A percentile compares a stretch with the other conserved stretches of the same genome.
Evolutionary conservation across 2,797 vertebrate species (phyloP).

Genomic region (Pipistrellus nathusii): DNA sequence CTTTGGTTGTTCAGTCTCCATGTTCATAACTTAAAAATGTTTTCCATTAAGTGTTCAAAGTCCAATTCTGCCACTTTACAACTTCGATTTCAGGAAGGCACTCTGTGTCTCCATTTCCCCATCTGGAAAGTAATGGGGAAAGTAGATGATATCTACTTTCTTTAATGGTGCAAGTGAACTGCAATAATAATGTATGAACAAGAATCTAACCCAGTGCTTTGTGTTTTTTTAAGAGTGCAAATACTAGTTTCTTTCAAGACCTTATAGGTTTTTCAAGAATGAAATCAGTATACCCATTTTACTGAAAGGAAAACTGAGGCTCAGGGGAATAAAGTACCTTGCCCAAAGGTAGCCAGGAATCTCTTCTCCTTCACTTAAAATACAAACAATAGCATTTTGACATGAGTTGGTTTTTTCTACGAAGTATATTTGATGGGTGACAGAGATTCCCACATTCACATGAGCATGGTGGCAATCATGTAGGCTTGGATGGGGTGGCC

Average conservation of each 20-base stretch:
- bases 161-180: background rate
- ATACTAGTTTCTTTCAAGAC: background rate
- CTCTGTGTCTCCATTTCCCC: background rate
- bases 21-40: background rate
- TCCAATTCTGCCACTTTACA: background rate
- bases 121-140: background rate
- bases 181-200: background rate
- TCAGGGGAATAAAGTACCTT: background rate
- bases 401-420: background rate
- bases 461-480: background rate
- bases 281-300: background rate
- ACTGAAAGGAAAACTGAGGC: slow-evolving; percentile 1
- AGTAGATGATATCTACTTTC: background rate
- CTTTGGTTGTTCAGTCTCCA: background rate
- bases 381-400: background rate
- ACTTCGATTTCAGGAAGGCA: background rate
- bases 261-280: slow-evolving; percentile 26
- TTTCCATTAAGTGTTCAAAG: background rate
- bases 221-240: background rate
- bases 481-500: background rate
- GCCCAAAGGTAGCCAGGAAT: background rate
- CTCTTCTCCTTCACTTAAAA: background rate
- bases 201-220: background rate
- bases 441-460: background rate
- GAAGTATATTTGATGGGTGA: background rate